Conservation (phyloP, 2,888 invertebrate genomes). For the Sphinx pinastri region DNA sequence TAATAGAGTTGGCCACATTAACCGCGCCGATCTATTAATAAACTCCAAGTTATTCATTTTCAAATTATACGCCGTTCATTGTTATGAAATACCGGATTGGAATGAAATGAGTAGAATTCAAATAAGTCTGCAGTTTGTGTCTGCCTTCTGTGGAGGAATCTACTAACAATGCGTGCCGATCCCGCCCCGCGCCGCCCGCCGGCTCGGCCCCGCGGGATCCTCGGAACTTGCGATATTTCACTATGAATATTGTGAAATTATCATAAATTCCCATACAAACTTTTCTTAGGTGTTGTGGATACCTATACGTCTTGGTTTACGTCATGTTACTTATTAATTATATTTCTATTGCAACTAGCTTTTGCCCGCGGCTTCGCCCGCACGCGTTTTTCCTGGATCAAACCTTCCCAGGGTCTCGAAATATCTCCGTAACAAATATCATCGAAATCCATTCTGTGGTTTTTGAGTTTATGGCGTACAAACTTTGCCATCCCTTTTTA, state of each 20-base stretch:
- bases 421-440: too few species aligned
- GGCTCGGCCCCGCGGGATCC: slow-evolving; percentile 40
- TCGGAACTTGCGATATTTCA: slow-evolving; percentile 55
- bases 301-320: slow-evolving; percentile 44
- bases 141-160: slow-evolving; percentile 66
- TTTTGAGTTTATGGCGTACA: too few species aligned
- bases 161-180: slow-evolving; percentile 64
- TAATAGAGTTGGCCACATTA: slow-evolving; percentile 29
- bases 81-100: slow-evolving; percentile 63
- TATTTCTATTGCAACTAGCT: too few species aligned
- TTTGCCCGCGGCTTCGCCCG: too few species aligned
- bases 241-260: slow-evolving; percentile 77
- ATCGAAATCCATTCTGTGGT: too few species aligned
- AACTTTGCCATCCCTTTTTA: too few species aligned
- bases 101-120: slow-evolving; percentile 69
- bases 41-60: slow-evolving; percentile 46
- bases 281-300: slow-evolving; percentile 53
- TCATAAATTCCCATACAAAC: slow-evolving; percentile 66
- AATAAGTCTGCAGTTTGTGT: slow-evolving; percentile 73
- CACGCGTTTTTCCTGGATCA: too few species aligned
- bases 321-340: not conserved
- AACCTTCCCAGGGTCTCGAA: too few species aligned
- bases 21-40: slow-evolving; percentile 31
- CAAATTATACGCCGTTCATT: slow-evolving; percentile 60
- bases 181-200: slow-evolving; percentile 27